Conservation (phyloP, 2,888 invertebrate species). For the Stratiomys singularior region DNA sequence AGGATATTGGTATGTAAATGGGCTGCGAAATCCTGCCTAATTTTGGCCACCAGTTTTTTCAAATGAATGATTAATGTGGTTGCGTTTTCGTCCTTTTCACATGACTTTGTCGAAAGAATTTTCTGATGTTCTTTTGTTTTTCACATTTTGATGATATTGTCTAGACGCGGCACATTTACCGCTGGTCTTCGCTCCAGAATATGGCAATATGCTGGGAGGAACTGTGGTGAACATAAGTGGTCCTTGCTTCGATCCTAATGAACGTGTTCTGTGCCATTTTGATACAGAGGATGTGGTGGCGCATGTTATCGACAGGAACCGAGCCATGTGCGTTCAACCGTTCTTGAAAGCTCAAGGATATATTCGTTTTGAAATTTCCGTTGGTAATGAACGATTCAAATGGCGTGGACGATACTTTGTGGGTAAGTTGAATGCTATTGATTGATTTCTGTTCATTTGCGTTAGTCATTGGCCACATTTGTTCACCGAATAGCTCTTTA, state of each 20-base stretch:
- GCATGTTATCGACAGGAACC: conserved; percentile 79
- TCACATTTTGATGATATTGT: neutral
- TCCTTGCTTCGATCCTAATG: conserved; percentile 84
- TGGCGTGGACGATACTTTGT: conserved; percentile 93
- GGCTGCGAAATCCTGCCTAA: neutral
- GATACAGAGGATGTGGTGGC: conserved; percentile 84
- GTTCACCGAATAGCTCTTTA: neutral
- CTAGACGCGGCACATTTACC: conserved; percentile 83
- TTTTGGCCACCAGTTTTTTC: neutral
- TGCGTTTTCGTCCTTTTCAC: neutral
- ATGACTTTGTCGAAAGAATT: neutral
- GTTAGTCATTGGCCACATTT: neutral
- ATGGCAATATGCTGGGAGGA: conserved; percentile 97
- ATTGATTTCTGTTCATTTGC: neutral
- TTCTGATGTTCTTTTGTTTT: neutral
- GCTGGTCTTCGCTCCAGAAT: conserved; percentile 91
- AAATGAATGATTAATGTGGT: conserved; percentile 30
- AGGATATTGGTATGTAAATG: conserved; percentile 78
- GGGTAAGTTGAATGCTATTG: conserved; percentile 70
- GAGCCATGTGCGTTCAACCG: conserved; percentile 91
- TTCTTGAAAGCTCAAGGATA: conserved; percentile 88
- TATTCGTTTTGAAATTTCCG: conserved; percentile 85
- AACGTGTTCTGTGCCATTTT: conserved; percentile 84
- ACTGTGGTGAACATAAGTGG: conserved; percentile 96
- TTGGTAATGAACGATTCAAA: conserved; percentile 83